These are phyloP conservation scores for Agelastica alni DNA, from an alignment of 2,888 invertebrate genomes.

Conservation along the genomic window DNA sequence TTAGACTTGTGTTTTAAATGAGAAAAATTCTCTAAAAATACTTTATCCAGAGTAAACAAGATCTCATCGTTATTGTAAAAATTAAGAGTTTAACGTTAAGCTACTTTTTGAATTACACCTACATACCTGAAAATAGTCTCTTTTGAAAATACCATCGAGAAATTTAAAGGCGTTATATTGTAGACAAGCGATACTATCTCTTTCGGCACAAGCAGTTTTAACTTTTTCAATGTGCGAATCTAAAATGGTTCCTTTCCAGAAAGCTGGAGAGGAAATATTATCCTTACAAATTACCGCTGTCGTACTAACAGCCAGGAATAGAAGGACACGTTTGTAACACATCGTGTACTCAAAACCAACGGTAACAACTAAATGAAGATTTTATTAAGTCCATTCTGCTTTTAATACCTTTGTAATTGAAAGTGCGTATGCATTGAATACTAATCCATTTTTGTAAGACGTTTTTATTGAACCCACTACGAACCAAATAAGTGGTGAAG, in stretches of 20 bases:
- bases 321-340: slow-evolving; percentile 26
- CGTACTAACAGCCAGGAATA: slow-evolving; percentile 18
- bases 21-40: too few relatives aligned
- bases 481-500: too few relatives aligned
- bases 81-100: too few relatives aligned
- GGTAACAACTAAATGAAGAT: slow-evolving; percentile 29
- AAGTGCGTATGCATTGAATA: slow-evolving; percentile 30
- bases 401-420: slow-evolving; percentile 36
- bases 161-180: slow-evolving; percentile 76
- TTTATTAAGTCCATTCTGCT: slow-evolving; percentile 19
- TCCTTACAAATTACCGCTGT: not conserved
- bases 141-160: slow-evolving; percentile 74
- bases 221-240: slow-evolving; percentile 72
- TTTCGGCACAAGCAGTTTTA: slow-evolving; percentile 73
- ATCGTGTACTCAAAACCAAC: slow-evolving; percentile 33
- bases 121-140: slow-evolving; percentile 61
- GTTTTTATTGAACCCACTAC: not conserved
- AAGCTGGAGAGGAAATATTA: slow-evolving; percentile 61
- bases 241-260: slow-evolving; percentile 74
- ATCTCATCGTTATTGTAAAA: too few relatives aligned
- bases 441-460: slow-evolving; percentile 11
- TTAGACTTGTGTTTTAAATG: too few relatives aligned
- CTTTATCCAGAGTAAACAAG: too few relatives aligned
- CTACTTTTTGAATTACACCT: too few relatives aligned
- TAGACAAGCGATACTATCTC: slow-evolving; percentile 79